Evolutionary conservation across 2,888 invertebrate species (phyloP).

Genomic region (Ochropleura leucogaster): DNA sequence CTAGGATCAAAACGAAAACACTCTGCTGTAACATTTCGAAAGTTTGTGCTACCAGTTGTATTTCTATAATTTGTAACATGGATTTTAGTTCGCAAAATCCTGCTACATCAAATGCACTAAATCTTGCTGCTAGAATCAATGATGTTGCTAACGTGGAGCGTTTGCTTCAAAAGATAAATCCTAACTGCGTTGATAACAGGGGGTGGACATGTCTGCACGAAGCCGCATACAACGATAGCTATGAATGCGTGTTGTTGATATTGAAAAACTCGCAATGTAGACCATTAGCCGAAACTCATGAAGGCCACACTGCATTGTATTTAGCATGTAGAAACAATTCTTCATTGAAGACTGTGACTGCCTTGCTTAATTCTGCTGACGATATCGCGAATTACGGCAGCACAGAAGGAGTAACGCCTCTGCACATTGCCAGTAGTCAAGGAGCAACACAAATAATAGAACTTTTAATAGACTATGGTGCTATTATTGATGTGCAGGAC

Average conservation of each 20-base stretch:
- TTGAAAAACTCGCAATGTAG: conserved; percentile 79
- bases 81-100: conserved; percentile 90
- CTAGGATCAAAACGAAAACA: not conserved
- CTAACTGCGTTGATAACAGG: conserved; percentile 87
- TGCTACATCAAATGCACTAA: conserved; percentile 84
- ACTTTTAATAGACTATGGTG: conserved; percentile 82
- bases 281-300: conserved; percentile 83
- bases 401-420: conserved; percentile 86
- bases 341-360: conserved; percentile 79
- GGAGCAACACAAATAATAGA: conserved; percentile 83
- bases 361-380: conserved; percentile 78
- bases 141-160: conserved; percentile 78
- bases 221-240: conserved; percentile 85
- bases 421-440: conserved; percentile 83
- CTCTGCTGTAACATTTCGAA: conserved; percentile 15
- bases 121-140: conserved; percentile 85
- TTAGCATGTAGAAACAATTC: conserved; percentile 82
- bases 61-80: conserved; percentile 69
- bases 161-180: conserved; percentile 84
- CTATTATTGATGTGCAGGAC: conserved; percentile 84
- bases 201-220: conserved; percentile 90
- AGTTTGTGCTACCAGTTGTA: conserved; percentile 22
- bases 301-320: conserved; percentile 88
- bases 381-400: conserved; percentile 86
- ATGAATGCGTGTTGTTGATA: conserved; percentile 80